Percentiles rank a stretch among this genome's conserved stretches.
Conservation (phyloP, 2,113 vertebrate species). For the Rhea pennata region DNA sequence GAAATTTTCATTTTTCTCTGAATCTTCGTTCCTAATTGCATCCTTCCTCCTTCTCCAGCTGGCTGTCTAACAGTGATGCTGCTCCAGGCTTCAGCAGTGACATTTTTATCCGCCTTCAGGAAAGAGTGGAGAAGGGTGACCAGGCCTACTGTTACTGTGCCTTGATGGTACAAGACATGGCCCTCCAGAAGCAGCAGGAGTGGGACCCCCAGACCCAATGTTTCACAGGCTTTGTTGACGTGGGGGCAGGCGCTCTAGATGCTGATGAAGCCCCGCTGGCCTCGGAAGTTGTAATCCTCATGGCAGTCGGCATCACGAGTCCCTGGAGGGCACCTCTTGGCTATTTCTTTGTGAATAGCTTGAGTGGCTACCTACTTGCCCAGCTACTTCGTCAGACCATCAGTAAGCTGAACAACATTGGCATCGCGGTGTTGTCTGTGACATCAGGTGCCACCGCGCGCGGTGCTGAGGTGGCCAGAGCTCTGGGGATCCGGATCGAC, state of each 20-base stretch:
- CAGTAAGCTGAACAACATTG: conserved; percentile 57
- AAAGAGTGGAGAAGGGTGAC: conserved; percentile 51
- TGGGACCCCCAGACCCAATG: conserved; percentile 36
- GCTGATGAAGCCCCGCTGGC: conserved; percentile 60
- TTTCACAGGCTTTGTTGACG: conserved; percentile 56
- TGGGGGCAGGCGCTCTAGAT: conserved; percentile 56
- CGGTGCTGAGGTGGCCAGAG: conserved; percentile 45
- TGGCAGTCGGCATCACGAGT: conserved; percentile 60
- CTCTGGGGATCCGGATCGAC: conserved; percentile 51
- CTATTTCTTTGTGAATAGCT: conserved; percentile 65
- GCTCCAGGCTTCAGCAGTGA: conserved; percentile 66
- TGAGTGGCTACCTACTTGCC: conserved; percentile 30
- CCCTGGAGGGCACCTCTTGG: conserved; percentile 68
- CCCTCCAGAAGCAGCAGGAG: conserved; percentile 61
- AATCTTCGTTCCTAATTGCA: background rate
- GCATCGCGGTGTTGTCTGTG: conserved; percentile 61
- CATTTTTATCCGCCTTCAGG: conserved; percentile 65
- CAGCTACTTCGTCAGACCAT: conserved; percentile 70
- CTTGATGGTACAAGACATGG: conserved; percentile 24
- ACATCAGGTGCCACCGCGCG: conserved; percentile 5
- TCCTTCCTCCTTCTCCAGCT: conserved; percentile 33
- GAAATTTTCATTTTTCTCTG: background rate
- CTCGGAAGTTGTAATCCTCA: conserved; percentile 53
- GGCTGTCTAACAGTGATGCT: conserved; percentile 47
- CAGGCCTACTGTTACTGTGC: conserved; percentile 37